A percentile compares a stretch with the other conserved stretches of the same genome.
Evolutionary conservation across 1,140 invertebrate genomes (phyloP).

Genomic region (Paralvinella palmiformis): DNA sequence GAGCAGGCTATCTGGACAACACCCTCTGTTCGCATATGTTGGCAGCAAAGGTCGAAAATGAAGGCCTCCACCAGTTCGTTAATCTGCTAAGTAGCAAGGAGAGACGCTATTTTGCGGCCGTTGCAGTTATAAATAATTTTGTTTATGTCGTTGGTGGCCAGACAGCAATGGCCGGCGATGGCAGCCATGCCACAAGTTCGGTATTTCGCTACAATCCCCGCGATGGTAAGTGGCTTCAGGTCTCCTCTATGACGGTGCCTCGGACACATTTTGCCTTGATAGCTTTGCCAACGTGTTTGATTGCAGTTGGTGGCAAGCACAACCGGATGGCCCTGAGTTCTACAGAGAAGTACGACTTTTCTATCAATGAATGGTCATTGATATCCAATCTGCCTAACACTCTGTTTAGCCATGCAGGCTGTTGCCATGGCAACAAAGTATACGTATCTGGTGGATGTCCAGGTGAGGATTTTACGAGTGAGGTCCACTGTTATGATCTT

Average conservation of each 20-base stretch:
- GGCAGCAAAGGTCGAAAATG: slow-evolving; percentile 16
- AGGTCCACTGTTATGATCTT: slow-evolving; percentile 17
- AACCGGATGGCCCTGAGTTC: slow-evolving; percentile 19
- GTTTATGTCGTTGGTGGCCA: slow-evolving; percentile 20
- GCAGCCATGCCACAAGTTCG: slow-evolving; percentile 18
- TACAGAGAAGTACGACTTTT: slow-evolving; percentile 21
- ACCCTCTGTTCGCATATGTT: slow-evolving; percentile 20
- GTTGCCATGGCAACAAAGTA: slow-evolving; percentile 16
- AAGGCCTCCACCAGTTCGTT: slow-evolving; percentile 13
- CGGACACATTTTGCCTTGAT: slow-evolving; percentile 20
- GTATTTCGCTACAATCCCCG: slow-evolving; percentile 21
- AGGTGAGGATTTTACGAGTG: slow-evolving; percentile 20
- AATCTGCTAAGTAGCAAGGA: slow-evolving; percentile 14
- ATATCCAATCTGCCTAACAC: slow-evolving; percentile 16
- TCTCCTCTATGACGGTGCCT: slow-evolving; percentile 19
- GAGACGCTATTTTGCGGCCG: slow-evolving; percentile 19
- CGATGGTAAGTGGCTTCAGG: slow-evolving; percentile 21
- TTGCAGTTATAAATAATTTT: slow-evolving; percentile 20
- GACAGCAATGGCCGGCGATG: slow-evolving; percentile 22
- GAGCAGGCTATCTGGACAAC: slow-evolving; percentile 21
- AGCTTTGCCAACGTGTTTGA: slow-evolving; percentile 13
- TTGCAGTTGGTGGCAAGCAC: slow-evolving; percentile 21
- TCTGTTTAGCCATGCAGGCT: slow-evolving; percentile 21
- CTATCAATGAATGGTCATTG: slow-evolving; percentile 17
- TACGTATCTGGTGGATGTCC: slow-evolving; percentile 16